Evolutionary conservation across 2,888 invertebrate species (phyloP).

Genomic region (Thecophora atra): DNA sequence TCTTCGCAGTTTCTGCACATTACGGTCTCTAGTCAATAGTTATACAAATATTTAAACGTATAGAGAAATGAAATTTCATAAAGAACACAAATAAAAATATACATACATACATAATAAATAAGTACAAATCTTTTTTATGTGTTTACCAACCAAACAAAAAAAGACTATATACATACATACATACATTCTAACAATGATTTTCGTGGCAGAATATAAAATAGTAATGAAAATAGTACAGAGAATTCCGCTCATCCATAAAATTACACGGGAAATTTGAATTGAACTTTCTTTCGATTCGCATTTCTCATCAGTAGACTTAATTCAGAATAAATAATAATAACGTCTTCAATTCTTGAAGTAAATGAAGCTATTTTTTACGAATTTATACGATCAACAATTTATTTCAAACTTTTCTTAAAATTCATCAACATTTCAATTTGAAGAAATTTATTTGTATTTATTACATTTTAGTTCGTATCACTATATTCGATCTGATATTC

Average conservation of each 20-base stretch:
- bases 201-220: not conserved
- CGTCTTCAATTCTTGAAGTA: too few relatives aligned
- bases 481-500: too few relatives aligned
- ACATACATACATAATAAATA: conserved; percentile 49
- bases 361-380: too few relatives aligned
- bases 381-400: too few relatives aligned
- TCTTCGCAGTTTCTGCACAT: not conserved
- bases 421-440: too few relatives aligned
- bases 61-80: conserved; percentile 6
- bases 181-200: not conserved
- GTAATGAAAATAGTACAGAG: not conserved
- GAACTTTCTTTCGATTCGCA: too few relatives aligned
- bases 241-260: conserved; percentile 6
- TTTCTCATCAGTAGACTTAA: too few relatives aligned
- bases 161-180: conserved; percentile 35
- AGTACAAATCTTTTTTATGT: conserved; percentile 59
- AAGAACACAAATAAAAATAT: conserved; percentile 30
- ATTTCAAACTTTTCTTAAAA: too few relatives aligned
- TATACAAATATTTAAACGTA: conserved; percentile 11
- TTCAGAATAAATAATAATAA: too few relatives aligned
- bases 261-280: not conserved
- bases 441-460: too few relatives aligned
- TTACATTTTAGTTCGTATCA: too few relatives aligned
- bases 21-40: conserved; percentile 30
- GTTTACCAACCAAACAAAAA: conserved; percentile 23